These are phyloP conservation scores for Drosophila tanythrix DNA, from an alignment of 2,888 invertebrate genomes.

Conservation along the genomic window DNA sequence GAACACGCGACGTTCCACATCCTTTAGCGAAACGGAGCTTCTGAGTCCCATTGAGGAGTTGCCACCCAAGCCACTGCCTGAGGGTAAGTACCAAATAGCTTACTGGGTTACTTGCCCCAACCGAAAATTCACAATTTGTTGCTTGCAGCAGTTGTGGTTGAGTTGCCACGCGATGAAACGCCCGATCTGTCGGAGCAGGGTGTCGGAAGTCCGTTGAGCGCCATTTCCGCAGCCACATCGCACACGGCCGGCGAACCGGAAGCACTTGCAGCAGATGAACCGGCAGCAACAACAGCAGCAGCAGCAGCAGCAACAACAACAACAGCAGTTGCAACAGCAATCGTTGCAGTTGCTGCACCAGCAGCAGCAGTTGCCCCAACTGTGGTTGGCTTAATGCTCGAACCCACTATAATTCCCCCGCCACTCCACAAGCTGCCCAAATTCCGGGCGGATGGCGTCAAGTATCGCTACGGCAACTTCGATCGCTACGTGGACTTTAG, in stretches of 20 bases:
- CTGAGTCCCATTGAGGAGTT: constrained; percentile 84
- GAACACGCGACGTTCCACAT: constrained; percentile 84
- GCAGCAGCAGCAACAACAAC: constrained; percentile 1
- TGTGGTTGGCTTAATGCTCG: constrained; percentile 41
- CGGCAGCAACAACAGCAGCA: constrained; percentile 12
- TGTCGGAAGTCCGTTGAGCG: constrained; percentile 77
- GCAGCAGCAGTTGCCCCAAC: constrained; percentile 7
- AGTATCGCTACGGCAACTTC: constrained; percentile 98
- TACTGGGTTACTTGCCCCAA: not conserved
- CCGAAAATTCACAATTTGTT: not conserved
- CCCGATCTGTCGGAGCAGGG: constrained; percentile 77
- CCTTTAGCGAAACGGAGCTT: constrained; percentile 86
- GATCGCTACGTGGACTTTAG: constrained; percentile 98
- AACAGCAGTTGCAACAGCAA: constrained; percentile 9
- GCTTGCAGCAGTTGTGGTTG: constrained; percentile 17
- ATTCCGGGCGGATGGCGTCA: constrained; percentile 91
- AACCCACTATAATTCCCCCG: constrained; percentile 60
- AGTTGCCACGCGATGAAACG: constrained; percentile 81
- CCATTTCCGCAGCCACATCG: constrained; percentile 71
- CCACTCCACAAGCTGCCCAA: constrained; percentile 74
- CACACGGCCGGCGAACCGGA: constrained; percentile 76
- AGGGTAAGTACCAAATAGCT: constrained; percentile 61
- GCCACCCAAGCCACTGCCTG: constrained; percentile 62
- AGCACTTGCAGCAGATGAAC: constrained; percentile 45
- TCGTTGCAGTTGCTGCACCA: not conserved